A percentile compares a stretch with the other conserved stretches of the same genome.
Evolutionary conservation across 1,140 invertebrate species (phyloP).

Genomic region (Plectus sambesii): DNA sequence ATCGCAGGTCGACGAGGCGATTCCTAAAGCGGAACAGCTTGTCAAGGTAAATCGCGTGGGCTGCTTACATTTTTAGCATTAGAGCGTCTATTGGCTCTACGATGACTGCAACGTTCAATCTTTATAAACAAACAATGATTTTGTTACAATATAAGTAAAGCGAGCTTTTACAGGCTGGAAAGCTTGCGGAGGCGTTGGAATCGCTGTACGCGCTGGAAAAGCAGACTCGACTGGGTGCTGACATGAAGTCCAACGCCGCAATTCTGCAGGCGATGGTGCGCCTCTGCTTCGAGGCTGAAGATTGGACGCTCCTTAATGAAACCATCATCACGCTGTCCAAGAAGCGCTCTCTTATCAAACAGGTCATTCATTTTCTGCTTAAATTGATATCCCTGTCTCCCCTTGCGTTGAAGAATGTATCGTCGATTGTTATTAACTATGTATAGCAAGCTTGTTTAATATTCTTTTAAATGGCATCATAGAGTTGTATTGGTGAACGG

Average conservation of each 20-base stretch:
- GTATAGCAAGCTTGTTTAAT: slow-evolving; percentile 8
- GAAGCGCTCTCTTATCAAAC: slow-evolving; percentile 87
- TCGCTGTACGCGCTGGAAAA: slow-evolving; percentile 81
- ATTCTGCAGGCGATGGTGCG: slow-evolving; percentile 87
- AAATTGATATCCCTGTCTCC: neutral
- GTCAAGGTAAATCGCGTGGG: slow-evolving; percentile 54
- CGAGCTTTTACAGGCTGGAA: slow-evolving; percentile 56
- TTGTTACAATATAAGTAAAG: slow-evolving; percentile 1
- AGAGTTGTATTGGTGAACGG: too few relatives aligned
- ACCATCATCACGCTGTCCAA: slow-evolving; percentile 82
- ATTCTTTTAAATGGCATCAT: too few relatives aligned
- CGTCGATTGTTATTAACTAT: slow-evolving; percentile 2
- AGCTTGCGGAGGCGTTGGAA: slow-evolving; percentile 82
- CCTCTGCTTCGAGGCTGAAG: slow-evolving; percentile 80
- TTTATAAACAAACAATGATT: slow-evolving; percentile 10
- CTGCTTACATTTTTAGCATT: slow-evolving; percentile 3
- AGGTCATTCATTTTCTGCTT: slow-evolving; percentile 51
- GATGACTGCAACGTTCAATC: slow-evolving; percentile 8
- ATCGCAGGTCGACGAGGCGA: slow-evolving; percentile 80
- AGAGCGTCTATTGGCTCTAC: too few relatives aligned
- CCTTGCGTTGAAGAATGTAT: too few relatives aligned
- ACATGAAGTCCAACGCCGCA: slow-evolving; percentile 82
- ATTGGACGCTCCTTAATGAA: slow-evolving; percentile 85
- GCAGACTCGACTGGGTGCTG: slow-evolving; percentile 81
- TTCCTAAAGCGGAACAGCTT: slow-evolving; percentile 75